Base-by-base conservation (phyloP, 2,888 invertebrate genomes). In the Fragum whitleyi region DNA sequence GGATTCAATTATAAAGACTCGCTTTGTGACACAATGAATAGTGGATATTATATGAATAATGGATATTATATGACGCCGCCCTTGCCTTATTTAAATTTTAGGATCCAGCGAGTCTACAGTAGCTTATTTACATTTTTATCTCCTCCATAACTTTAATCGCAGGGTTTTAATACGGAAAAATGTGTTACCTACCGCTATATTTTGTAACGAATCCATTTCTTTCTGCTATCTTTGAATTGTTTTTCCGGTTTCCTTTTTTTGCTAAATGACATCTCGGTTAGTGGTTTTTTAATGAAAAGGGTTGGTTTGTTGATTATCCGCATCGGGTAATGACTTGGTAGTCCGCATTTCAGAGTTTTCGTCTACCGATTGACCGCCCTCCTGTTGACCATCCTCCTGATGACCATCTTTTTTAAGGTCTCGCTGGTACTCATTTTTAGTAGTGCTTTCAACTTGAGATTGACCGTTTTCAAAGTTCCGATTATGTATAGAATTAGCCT, bases 281-380 rank as follows among this genome's bases (percentile, higher is more conserved):
- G 62, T 21, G 76, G 76, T 55, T 73, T 80, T 21, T 73, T 59
- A 6, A 79, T 72, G 51, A 62, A 79, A n/a, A 75, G 61, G 59
- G 39, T 65, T 19, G 74, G 65, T 55, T 14, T 19, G n/a, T 68
- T 68, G 14, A 21, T 11, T 28, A 21, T 26, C 26, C n/a, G 11
- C 16, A 7, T 21, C 11, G 7, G 26, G 57, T 16, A 23, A 57
- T 28, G 23, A 19, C 7, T n/a, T 53, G n/a, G 7, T 53, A 21
- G n/a, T n/a, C 21, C n/a, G 9, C n/a, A n/a, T 53, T 7, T n/a
- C 53, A 21, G 53, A 53, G n/a, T 53, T 53, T 9, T n/a, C n/a
- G 53, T 53, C 53, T n/a, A 23, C 23, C 23, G 53, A 53, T n/a
- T 53, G 53, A 53, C 53, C 53, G 23, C 53, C 53, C 9, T 23